These are phyloP conservation scores for Myiothlypis coronata DNA, from an alignment of 2,797 vertebrate species.

Conservation along the genomic window DNA sequence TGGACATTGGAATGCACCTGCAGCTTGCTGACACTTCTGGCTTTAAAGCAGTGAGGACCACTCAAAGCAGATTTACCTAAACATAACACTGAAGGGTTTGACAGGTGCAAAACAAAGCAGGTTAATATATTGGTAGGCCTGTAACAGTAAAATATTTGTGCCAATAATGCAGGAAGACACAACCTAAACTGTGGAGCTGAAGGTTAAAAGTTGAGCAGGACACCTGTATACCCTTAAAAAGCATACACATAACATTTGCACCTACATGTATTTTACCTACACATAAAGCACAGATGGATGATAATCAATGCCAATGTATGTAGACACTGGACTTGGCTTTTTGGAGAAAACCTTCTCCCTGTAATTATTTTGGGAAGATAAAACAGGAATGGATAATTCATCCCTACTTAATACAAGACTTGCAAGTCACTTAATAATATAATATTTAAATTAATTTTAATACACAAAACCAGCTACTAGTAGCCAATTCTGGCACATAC, in stretches of 20 bases:
- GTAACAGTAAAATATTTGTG: not conserved
- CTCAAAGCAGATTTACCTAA: not conserved
- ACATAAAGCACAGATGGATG: not conserved
- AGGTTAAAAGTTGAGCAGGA: not conserved
- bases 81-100: not conserved
- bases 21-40: not conserved
- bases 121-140: not conserved
- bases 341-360: not conserved
- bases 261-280: not conserved
- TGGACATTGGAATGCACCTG: not conserved
- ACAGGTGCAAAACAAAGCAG: not conserved
- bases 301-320: not conserved
- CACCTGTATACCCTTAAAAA: not conserved
- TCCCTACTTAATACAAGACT: not conserved
- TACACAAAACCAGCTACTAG: not conserved
- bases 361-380: not conserved
- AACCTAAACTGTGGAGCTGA: not conserved
- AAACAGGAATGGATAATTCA: not conserved
- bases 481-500: not conserved
- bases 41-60: not conserved
- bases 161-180: not conserved
- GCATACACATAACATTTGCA: rapidly evolving
- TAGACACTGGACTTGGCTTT: not conserved
- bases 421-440: not conserved
- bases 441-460: not conserved